A percentile compares a stretch with the other conserved stretches of the same genome.
Conservation (phyloP, 2,797 vertebrate species). For the Pseudomugil gertrudae region DNA sequence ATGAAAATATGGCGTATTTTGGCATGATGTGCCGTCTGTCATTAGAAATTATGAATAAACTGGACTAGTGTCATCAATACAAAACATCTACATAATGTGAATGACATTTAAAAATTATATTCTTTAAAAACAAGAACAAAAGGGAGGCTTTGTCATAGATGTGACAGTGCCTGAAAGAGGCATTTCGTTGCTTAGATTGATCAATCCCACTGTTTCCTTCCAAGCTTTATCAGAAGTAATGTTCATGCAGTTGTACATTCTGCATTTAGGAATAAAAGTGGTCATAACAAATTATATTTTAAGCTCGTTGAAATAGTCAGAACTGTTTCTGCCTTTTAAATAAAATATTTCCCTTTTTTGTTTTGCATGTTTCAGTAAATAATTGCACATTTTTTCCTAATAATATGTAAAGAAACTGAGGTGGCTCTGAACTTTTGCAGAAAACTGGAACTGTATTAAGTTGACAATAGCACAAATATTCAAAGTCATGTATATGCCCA, state of each 20-base stretch:
- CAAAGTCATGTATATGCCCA: not conserved
- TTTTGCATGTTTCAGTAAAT: not conserved
- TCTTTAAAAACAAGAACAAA: no score
- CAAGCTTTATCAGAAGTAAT: not conserved
- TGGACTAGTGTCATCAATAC: no score
- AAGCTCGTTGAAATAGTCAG: not conserved
- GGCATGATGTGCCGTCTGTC: no score
- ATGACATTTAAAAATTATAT: no score
- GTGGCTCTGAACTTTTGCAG: not conserved
- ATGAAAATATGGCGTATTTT: no score
- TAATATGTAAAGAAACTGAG: not conserved
- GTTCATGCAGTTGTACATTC: not conserved
- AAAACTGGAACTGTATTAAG: not conserved
- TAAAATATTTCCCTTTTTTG: not conserved
- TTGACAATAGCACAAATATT: not conserved
- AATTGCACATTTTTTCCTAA: not conserved
- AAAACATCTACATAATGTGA: no score
- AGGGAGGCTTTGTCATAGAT: no score
- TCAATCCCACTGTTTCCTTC: not conserved
- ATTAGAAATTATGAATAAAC: no score
- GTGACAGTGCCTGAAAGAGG: not conserved
- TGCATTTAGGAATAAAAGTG: not conserved
- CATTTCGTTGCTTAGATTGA: not conserved
- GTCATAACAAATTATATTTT: not conserved
- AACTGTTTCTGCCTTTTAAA: not conserved